Conservation (phyloP, 2,113 vertebrate genomes). For the Mobula hypostoma region DNA sequence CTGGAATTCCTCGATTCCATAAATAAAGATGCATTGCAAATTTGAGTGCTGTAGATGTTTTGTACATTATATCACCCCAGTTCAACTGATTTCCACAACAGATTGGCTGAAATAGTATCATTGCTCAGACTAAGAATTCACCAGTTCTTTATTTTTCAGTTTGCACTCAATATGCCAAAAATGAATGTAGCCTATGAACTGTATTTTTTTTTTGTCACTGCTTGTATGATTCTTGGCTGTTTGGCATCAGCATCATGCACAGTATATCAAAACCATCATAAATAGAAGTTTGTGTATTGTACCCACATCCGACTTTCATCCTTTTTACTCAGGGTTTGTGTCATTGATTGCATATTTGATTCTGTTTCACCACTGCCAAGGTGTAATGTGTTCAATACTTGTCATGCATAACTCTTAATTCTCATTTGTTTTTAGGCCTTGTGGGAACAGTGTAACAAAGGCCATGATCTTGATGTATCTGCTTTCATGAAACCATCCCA, state of each 20-base stretch:
- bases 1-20: too few species aligned
- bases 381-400: background rate
- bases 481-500: conserved; percentile 52
- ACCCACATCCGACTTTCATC: background rate
- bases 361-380: background rate
- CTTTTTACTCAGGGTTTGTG: background rate
- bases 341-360: background rate
- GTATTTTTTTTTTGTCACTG: background rate
- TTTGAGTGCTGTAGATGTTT: background rate
- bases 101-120: background rate
- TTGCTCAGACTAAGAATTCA: background rate
- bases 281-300: background rate
- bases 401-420: background rate
- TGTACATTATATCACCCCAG: background rate
- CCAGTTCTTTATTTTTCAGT: background rate
- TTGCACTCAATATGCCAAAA: background rate
- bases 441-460: conserved; percentile 64
- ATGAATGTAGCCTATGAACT: background rate
- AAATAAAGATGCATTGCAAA: too few species aligned
- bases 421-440: conserved; percentile 58
- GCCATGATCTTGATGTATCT: conserved; percentile 56
- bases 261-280: background rate
- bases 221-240: background rate
- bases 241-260: background rate
- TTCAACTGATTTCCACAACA: background rate